Evolutionary conservation across 2,113 vertebrate species (phyloP).

Genomic region (Pelvicachromis taeniatus): DNA sequence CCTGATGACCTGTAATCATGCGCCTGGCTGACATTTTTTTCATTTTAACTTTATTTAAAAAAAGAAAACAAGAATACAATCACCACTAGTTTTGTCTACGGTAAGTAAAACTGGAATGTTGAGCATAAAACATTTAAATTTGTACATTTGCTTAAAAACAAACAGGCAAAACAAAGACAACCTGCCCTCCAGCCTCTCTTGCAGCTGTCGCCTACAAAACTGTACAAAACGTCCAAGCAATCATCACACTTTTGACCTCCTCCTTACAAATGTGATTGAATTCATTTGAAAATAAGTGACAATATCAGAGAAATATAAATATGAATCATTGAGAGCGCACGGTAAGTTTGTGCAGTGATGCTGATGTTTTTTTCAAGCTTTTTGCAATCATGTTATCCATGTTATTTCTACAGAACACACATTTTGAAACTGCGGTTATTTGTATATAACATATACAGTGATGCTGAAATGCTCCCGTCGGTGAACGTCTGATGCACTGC

Average conservation of each 20-base stretch:
- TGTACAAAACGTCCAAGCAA: conserved; percentile 37
- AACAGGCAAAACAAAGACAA: not conserved
- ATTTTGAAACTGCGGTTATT: not conserved
- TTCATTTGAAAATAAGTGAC: not conserved
- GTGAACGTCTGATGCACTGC: not conserved
- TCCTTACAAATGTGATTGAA: conserved; percentile 2
- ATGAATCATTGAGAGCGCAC: not conserved
- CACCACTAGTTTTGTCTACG: not conserved
- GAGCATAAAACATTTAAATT: conserved; percentile 26
- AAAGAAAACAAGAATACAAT: not conserved
- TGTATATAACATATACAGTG: not conserved
- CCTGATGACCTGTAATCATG: not conserved
- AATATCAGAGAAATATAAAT: conserved; percentile 9
- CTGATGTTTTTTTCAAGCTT: conserved; percentile 20
- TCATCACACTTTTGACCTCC: conserved; percentile 16
- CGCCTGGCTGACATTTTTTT: not conserved
- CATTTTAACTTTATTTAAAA: not conserved
- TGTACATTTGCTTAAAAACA: conserved; percentile 16
- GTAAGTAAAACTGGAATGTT: not conserved
- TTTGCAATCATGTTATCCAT: not conserved
- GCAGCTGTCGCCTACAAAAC: conserved; percentile 23
- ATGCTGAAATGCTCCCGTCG: not conserved
- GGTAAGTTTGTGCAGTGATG: not conserved
- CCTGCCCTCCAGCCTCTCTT: not conserved
- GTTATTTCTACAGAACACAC: not conserved